These are phyloP conservation scores for Tetragonisca angustula DNA, from an alignment of 2,888 invertebrate genomes.

Conservation along the genomic window DNA sequence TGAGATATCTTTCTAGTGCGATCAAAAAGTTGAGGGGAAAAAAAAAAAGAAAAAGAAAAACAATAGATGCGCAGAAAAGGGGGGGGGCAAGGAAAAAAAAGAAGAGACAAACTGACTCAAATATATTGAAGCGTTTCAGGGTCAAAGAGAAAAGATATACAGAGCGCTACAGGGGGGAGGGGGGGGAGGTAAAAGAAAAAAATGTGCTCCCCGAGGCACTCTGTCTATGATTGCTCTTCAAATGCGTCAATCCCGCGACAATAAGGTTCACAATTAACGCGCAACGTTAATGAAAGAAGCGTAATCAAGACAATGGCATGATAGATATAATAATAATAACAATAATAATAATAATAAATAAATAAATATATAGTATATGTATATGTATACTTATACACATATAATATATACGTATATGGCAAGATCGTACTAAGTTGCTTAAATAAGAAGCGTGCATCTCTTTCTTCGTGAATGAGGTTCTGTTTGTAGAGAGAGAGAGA, in stretches of 20 bases:
- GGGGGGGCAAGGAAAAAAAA: neutral
- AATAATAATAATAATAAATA: constrained; percentile 36
- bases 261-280: constrained; percentile 65
- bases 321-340: constrained; percentile 57
- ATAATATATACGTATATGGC: constrained; percentile 60
- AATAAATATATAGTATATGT: constrained; percentile 2
- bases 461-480: constrained; percentile 66
- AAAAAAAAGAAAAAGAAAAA: constrained; percentile 19
- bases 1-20: constrained; percentile 55
- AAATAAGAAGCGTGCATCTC: constrained; percentile 71
- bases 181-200: neutral
- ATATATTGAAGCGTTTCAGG: constrained; percentile 58
- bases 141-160: constrained; percentile 7
- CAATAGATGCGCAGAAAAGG: constrained; percentile 56
- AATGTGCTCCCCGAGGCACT: neutral
- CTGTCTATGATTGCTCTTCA: constrained; percentile 39
- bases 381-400: constrained; percentile 1
- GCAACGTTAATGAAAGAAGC: constrained; percentile 68
- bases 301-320: constrained; percentile 71
- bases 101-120: constrained; percentile 49
- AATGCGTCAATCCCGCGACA: constrained; percentile 49
- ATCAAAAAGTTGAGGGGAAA: constrained; percentile 11
- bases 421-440: constrained; percentile 64
- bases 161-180: neutral
- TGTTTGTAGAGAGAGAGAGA: constrained; percentile 47